Conservation (phyloP, 30 jellyfish, hydroid and myxozoan genomes). For the Morbakka virulenta region DNA sequence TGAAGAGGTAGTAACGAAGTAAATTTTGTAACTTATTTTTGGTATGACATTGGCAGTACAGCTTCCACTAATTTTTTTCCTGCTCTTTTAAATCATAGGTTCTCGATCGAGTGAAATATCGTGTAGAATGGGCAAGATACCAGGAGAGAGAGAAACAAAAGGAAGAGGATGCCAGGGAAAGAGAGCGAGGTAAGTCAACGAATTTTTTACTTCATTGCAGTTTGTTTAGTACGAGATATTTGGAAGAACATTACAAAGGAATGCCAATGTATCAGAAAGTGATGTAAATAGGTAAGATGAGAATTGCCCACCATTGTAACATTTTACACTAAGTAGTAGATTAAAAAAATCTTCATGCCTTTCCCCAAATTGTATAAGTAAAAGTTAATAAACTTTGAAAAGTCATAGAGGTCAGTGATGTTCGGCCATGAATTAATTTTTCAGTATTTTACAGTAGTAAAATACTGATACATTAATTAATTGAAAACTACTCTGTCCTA, state of each 20-base stretch:
- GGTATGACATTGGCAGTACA: neutral
- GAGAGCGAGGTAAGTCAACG: constrained; percentile 69
- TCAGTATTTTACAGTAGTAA: too few relatives aligned
- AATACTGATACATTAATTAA: too few relatives aligned
- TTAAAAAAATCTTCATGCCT: too few relatives aligned
- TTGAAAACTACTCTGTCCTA: too few relatives aligned
- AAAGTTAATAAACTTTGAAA: too few relatives aligned
- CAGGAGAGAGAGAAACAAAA: constrained; percentile 83
- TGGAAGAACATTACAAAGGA: neutral
- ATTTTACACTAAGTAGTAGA: too few relatives aligned
- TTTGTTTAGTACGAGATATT: neutral
- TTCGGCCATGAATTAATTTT: too few relatives aligned
- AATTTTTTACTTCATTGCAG: neutral
- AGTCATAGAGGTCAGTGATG: too few relatives aligned
- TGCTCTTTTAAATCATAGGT: constrained; percentile 35
- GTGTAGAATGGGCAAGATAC: constrained; percentile 91
- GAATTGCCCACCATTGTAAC: too few relatives aligned
- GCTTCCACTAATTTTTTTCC: neutral
- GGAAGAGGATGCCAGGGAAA: constrained; percentile 83
- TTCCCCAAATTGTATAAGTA: too few relatives aligned
- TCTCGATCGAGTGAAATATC: constrained; percentile 69
- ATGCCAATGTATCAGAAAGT: neutral
- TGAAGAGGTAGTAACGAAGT: too few relatives aligned
- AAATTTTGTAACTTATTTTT: neutral
- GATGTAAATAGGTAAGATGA: too few relatives aligned